phyloP scores from a whole-genome alignment of 2,113 vertebrate species.

The Sinocyclocheilus grahami region DNA sequence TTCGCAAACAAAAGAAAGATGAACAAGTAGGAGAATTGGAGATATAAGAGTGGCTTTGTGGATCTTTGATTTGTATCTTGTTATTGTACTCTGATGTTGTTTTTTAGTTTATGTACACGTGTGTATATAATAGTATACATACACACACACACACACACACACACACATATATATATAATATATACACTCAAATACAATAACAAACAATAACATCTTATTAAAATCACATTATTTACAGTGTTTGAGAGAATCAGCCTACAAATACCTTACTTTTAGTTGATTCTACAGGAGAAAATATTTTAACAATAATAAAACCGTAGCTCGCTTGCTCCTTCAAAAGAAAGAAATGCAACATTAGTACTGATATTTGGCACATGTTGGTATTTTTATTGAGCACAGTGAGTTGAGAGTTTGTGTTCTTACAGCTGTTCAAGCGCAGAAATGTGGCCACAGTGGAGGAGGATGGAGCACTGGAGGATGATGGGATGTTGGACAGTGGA shows the following conservation, averaged over 20 bases:
- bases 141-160: too few species aligned
- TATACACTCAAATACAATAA: not conserved
- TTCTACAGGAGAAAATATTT: not conserved
- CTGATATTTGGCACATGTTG: not conserved
- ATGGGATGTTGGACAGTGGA: constrained; percentile 94
- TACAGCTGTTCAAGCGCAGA: constrained; percentile 93
- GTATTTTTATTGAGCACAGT: not conserved
- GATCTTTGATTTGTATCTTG: not conserved
- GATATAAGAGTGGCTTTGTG: not conserved
- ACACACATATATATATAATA: too few species aligned
- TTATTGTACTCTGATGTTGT: not conserved
- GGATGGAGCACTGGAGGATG: constrained; percentile 86
- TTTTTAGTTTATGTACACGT: too few species aligned
- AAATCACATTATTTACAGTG: not conserved
- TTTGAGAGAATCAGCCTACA: not conserved
- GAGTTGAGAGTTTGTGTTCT: constrained; percentile 24
- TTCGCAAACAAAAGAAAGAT: constrained; percentile 96
- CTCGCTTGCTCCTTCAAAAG: not conserved
- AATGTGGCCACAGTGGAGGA: constrained; percentile 93
- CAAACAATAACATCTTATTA: not conserved
- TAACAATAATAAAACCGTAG: not conserved
- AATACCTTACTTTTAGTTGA: not conserved
- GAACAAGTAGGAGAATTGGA: constrained; percentile 83
- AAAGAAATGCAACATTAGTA: not conserved
- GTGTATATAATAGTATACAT: too few species aligned